Evolutionary conservation across 2,888 invertebrate genomes (phyloP), one percentile per base, ranked within the genome.

Genomic region (Meghimatium bilineatum): DNA sequence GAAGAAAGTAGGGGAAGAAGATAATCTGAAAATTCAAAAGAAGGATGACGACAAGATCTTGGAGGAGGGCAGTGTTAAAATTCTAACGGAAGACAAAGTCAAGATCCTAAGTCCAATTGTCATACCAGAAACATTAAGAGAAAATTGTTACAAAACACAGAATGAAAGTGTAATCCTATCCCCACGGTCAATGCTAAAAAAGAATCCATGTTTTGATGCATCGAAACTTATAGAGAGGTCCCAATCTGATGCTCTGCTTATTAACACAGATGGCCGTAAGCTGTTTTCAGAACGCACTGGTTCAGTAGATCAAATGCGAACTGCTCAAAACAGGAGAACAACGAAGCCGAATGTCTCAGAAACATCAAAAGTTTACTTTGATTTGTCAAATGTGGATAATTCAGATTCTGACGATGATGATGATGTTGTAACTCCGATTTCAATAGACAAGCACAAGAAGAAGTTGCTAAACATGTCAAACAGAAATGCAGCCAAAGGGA

Each of bases 361-460:
- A 85, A 91, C 92, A 82, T 89, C 93, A 0, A 91, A 90, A 71
- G 92, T 93, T 17, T 93, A 93, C 86, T 91, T 92, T 87, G 93
- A 93, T 85, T 87, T 93, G n/a, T 92, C 93, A 0, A 91, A 91
- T 75, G 90, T 91, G 17, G 89, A 88, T 49, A 87, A 85, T 32
- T 87, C 85, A 69, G 87, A 87, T 23, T 80, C 85, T 29, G 87
- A 82, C 72, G 71, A 86, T 76, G 80, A 87, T 88, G 82, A 85
- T 85, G 82, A 85, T 84, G 52, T 84, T 82, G 56, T 88, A 84
- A 89, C 89, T 8, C 85, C 86, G 17, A 77, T 85, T 3, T 85
- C 83, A 63, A 80, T 84, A 38, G 85, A 83, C 80, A 69, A 77
- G 49, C 66, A 77, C 60, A 79, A 81, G 72, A 67, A 80, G 32